A percentile compares a stretch with the other conserved stretches of the same genome.
Evolutionary conservation across 2,797 vertebrate species (phyloP).

Genomic region (Coregonus suidteri): DNA sequence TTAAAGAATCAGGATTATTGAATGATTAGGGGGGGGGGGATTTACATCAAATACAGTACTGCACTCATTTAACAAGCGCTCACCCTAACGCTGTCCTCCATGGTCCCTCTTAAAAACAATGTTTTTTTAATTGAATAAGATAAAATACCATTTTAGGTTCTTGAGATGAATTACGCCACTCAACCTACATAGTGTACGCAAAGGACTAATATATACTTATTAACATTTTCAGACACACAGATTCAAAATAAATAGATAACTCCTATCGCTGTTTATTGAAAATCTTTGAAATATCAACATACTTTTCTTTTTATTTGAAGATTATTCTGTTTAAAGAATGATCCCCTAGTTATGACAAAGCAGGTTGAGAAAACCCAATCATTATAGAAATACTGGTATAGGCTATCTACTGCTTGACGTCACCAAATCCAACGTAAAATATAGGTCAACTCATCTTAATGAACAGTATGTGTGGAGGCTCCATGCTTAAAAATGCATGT

Average conservation of each 20-base stretch:
- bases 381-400: conserved; percentile 53
- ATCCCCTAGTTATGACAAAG: conserved; percentile 48
- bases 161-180: conserved; percentile 50
- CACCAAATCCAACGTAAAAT: conserved; percentile 32
- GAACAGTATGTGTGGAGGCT: conserved; percentile 31
- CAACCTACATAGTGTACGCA: conserved; percentile 27
- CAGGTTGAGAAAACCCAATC: conserved; percentile 37
- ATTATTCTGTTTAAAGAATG: conserved; percentile 57
- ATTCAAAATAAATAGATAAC: conserved; percentile 59
- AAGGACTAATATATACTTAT: conserved; percentile 30
- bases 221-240: conserved; percentile 42
- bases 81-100: conserved; percentile 28
- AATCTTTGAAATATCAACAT: conserved; percentile 49
- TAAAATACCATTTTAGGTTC: conserved; percentile 22
- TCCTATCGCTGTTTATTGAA: conserved; percentile 56
- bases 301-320: not conserved
- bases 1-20: too few species aligned
- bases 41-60: conserved; percentile 64
- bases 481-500: conserved; percentile 26
- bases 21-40: too few species aligned
- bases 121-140: conserved; percentile 19
- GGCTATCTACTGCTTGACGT: conserved; percentile 22
- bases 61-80: conserved; percentile 37
- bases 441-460: conserved; percentile 52
- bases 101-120: conserved; percentile 64